Evolutionary conservation across 2,113 vertebrate genomes (phyloP).

Genomic region (Halichoerus grypus): DNA sequence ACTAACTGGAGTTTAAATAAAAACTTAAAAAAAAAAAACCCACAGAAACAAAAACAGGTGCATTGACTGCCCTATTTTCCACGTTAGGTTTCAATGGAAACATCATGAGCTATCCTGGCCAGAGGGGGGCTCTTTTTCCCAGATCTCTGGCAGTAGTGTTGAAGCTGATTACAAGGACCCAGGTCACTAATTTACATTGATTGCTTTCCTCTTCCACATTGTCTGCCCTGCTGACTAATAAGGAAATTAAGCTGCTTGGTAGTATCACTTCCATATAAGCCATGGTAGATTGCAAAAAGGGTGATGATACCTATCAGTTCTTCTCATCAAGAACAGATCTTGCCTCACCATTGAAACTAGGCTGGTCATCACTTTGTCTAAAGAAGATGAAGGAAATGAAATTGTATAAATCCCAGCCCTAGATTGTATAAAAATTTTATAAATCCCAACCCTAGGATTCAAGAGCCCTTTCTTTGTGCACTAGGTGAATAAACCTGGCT

Average conservation of each 20-base stretch:
- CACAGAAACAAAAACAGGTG: not conserved
- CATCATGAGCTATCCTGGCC: too few relatives aligned
- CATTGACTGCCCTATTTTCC: not conserved
- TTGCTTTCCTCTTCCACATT: not conserved
- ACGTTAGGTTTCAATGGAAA: not conserved
- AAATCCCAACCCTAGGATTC: not conserved
- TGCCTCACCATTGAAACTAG: not conserved
- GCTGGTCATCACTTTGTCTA: not conserved
- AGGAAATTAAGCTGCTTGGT: not conserved
- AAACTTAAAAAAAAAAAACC: not conserved
- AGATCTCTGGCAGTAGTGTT: not conserved
- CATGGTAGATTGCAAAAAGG: not conserved
- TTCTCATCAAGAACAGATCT: not conserved
- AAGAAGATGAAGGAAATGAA: not conserved
- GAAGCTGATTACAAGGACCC: not conserved
- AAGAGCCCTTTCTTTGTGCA: not conserved
- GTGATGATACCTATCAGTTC: not conserved
- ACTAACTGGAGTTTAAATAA: not conserved
- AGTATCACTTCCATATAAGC: not conserved
- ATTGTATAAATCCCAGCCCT: not conserved
- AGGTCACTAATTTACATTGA: not conserved
- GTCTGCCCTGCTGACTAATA: not conserved
- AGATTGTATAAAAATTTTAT: too few relatives aligned
- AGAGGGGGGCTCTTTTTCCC: not conserved
- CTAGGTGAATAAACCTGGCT: not conserved